Evolutionary conservation across 2,797 vertebrate species (phyloP), one percentile per base, ranked within the genome.

Genomic region (Schizopygopsis pylzovi): DNA sequence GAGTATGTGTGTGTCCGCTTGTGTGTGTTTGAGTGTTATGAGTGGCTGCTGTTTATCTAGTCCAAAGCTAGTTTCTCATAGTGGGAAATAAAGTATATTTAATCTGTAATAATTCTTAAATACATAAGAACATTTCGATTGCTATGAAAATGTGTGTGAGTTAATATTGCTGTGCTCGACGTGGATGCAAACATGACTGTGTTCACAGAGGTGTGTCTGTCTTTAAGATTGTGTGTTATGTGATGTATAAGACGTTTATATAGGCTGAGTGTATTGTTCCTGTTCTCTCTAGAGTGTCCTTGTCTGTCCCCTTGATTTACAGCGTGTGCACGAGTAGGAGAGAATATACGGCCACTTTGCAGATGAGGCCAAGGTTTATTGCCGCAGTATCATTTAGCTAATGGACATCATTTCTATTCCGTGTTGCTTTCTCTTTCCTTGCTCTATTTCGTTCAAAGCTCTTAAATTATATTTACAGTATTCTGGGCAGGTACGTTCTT

Each of bases 341-440:
- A 16, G 67, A 82, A 79, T 88, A 63, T 68, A 88, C 79, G 59
- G 85, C 65, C 85, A 88, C 85, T 88, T 88, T 77, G 81, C 28
- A 75, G 68, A 84, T 87, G 86, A 87, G 43, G 41, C 56, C 54
- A 7, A 16, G 61, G 45, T 54, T 80, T 80, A 80, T 85, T 67
- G 77, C 70, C 9, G 56, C 77, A 47, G 54, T 75, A 59, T 79
- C 63, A 80, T 79, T 73, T 87, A 87, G 54, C 56, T 87, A 84
- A 87, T 87, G 82, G 67, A 78, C 47, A 68, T 75, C 47, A 68
- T 75, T 81, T 87, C 61, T 71, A 10, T 68, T 68, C 28, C 6
- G 25, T 39, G 68, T 52, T 43, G 54, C 67, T 59, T 54, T 61
- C 82, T 56, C 85, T 73, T 45, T 79, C 52, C 45, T 56, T 33